A percentile compares a stretch with the other conserved stretches of the same genome.
Conservation (phyloP, 1,140 invertebrate genomes). For the Holotrichia oblita region DNA sequence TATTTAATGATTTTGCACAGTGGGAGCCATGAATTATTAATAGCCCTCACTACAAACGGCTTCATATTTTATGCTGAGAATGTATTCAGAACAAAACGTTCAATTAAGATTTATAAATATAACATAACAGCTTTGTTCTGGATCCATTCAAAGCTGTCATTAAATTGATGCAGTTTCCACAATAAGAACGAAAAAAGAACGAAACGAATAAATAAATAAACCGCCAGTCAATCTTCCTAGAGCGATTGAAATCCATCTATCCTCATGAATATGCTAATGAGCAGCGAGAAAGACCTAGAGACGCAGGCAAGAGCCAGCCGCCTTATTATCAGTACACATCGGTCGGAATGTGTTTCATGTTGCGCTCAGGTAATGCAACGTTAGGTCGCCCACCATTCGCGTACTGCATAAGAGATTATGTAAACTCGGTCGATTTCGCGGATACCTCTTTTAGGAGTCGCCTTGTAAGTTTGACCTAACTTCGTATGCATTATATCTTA, state of each 20-base stretch:
- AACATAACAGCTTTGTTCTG: neutral
- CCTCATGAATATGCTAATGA: conserved; percentile 33
- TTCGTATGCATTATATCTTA: conserved; percentile 30
- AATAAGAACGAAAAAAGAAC: neutral
- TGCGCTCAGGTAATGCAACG: conserved; percentile 23
- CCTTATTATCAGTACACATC: conserved; percentile 33
- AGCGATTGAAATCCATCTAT: conserved; percentile 26
- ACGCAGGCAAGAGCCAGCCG: conserved; percentile 18
- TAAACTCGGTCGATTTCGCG: conserved; percentile 26
- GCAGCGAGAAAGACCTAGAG: conserved; percentile 22
- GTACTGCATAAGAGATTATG: conserved; percentile 6
- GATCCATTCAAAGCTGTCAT: neutral
- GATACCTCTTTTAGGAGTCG: conserved; percentile 34
- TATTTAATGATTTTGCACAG: no score
- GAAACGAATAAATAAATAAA: conserved; percentile 28
- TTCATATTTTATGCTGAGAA: no score
- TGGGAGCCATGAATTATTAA: no score
- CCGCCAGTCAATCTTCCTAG: conserved; percentile 6
- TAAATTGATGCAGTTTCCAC: neutral
- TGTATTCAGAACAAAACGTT: neutral
- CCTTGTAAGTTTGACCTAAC: conserved; percentile 34
- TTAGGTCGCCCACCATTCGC: conserved; percentile 31
- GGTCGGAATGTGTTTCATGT: conserved; percentile 34
- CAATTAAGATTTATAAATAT: neutral
- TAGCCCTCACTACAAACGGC: no score